Evolutionary conservation across 1,140 invertebrate species (phyloP).

Genomic region (Zaprionus capensis): DNA sequence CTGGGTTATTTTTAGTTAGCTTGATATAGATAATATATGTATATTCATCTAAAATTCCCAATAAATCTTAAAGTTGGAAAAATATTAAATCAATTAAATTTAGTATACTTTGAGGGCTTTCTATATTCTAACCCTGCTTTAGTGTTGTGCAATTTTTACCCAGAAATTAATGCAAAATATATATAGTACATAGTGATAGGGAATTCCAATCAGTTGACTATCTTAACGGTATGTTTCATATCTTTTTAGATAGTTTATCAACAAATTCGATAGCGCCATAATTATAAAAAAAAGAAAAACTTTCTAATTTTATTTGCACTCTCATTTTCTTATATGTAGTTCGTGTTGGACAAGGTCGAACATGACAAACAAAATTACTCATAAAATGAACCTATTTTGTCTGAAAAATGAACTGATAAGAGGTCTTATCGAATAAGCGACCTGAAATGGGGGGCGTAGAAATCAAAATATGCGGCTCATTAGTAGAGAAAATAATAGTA

Average conservation of each 20-base stretch:
- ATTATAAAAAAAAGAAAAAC: slow-evolving; percentile 20
- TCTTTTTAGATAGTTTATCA: slow-evolving; percentile 25
- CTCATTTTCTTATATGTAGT: background rate
- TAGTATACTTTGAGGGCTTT: too few relatives aligned
- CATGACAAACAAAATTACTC: slow-evolving; percentile 27
- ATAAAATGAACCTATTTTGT: slow-evolving; percentile 27
- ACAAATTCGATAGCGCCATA: slow-evolving; percentile 13
- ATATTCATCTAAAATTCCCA: background rate
- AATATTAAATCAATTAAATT: background rate
- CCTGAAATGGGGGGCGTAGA: slow-evolving; percentile 31
- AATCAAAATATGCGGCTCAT: slow-evolving; percentile 25
- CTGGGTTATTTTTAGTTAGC: background rate
- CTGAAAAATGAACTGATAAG: slow-evolving; percentile 26
- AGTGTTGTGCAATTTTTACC: background rate
- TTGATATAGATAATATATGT: background rate
- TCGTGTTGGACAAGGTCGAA: slow-evolving; percentile 34
- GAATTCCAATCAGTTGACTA: background rate
- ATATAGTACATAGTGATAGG: background rate
- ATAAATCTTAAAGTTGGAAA: too few relatives aligned
- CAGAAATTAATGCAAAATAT: background rate
- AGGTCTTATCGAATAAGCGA: slow-evolving; percentile 10
- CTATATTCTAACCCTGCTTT: too few relatives aligned
- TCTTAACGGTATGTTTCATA: slow-evolving; percentile 13
- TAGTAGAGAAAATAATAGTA: slow-evolving; percentile 7
- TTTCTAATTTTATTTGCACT: slow-evolving; percentile 30